Percentiles rank a stretch among this genome's conserved stretches.
Evolutionary conservation across 2,888 invertebrate genomes (phyloP).

Genomic region (Drosophila pegasa): DNA sequence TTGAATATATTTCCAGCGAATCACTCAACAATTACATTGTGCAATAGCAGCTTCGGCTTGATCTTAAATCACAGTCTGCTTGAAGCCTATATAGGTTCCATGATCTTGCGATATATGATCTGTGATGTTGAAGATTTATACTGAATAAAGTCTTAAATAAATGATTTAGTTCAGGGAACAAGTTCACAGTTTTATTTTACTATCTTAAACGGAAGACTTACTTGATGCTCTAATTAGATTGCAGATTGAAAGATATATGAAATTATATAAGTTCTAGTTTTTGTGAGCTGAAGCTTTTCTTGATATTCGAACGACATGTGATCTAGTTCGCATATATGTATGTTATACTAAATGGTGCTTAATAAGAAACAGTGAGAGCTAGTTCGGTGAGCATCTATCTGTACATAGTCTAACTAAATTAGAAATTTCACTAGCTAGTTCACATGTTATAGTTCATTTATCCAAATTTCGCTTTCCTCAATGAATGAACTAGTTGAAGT

Average conservation of each 20-base stretch:
- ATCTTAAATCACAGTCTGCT: constrained; percentile 1
- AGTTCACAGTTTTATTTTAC: neutral
- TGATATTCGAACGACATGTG: no score
- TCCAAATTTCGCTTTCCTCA: neutral
- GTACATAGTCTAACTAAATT: neutral
- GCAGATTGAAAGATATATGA: neutral
- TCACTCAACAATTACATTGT: constrained; percentile 19
- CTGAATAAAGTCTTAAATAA: no score
- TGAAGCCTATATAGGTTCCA: no score
- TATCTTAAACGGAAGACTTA: neutral
- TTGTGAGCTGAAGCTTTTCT: neutral
- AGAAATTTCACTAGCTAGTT: neutral
- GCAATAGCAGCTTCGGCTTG: constrained; percentile 9
- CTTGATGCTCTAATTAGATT: neutral
- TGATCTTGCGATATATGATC: no score
- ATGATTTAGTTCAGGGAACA: neutral
- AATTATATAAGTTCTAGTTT: neutral
- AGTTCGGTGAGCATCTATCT: neutral
- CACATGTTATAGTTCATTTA: neutral
- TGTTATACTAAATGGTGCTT: no score
- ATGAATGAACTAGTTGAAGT: neutral
- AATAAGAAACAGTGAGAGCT: neutral
- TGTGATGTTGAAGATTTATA: neutral
- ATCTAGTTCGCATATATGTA: no score
- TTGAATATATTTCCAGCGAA: constrained; percentile 26